Evolutionary conservation across 2,113 vertebrate genomes (phyloP), one percentile per base, ranked within the genome.

Genomic region (Camelus bactrianus): DNA sequence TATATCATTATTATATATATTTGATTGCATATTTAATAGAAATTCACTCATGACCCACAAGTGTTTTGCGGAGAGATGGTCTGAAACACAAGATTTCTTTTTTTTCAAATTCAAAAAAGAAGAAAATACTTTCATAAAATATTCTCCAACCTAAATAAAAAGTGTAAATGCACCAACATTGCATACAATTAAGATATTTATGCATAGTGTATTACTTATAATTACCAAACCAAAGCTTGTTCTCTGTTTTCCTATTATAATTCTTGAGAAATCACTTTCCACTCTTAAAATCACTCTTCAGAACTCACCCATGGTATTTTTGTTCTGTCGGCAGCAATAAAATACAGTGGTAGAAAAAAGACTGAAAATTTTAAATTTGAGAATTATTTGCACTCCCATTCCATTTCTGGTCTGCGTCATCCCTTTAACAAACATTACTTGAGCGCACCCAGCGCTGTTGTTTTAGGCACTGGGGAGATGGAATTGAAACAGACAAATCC

Each of bases 71-170:
- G 65, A 72, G 42, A 83, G 32, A 50, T 0, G 54, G 7, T 70
- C 15, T 77, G 54, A 95, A 91, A 77, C 38, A 56, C 1, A 75
- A 30, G 56, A 4, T 81, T 90, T 70, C 48, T 76, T 81, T 93
- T 22, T 32, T 48, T 92, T 81, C 65, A 81, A 75, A 93, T 12
- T 76, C 48, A 75, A 69, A 67, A 35, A 17, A 52, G 4, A 9
- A 83, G 65, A 88, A 83, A 88, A 91, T 86, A 69, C 81, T 88
- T 91, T 92, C 70, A 69, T 88, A 32, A 83, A 83, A 62, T 64
- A 67, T 62, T 91, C 35, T 30, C 60, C 52, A 76, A 30, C 38
- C 48, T 70, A n/a, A 9, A 13, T 70, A 64, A 72, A 82, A 69
- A 72, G 32, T 20, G n/a, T 50, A 82, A 72, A 6, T 76, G 12